A percentile compares a stretch with the other conserved stretches of the same genome.
Evolutionary conservation across 2,797 vertebrate genomes (phyloP).

Genomic region (Galago senegalensis): DNA sequence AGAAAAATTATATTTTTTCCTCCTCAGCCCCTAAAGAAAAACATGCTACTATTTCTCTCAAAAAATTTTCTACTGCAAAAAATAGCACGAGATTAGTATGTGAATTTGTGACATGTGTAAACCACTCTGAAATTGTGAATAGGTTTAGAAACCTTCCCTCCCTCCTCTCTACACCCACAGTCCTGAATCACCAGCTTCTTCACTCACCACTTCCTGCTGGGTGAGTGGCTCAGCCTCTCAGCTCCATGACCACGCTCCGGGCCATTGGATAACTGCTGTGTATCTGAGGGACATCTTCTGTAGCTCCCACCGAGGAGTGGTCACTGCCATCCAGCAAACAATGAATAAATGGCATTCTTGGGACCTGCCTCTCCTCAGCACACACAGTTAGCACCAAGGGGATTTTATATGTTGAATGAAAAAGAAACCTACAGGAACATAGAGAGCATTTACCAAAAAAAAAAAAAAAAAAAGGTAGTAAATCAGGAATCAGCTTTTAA

Average conservation of each 20-base stretch:
- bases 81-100: constrained; percentile 61
- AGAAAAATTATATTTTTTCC: constrained; percentile 41
- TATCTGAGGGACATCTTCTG: neutral
- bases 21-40: constrained; percentile 45
- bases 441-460: neutral
- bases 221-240: neutral
- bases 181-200: constrained; percentile 66
- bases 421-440: neutral
- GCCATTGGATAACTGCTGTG: neutral
- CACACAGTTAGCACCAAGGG: neutral
- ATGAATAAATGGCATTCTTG: neutral
- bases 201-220: constrained; percentile 63
- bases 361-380: neutral
- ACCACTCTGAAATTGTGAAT: constrained; percentile 67
- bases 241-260: constrained; percentile 24
- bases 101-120: constrained; percentile 72
- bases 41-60: neutral
- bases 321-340: too few relatives aligned
- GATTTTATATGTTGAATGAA: neutral
- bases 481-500: neutral
- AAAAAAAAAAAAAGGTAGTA: neutral
- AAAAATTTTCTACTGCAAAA: constrained; percentile 56
- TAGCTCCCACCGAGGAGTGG: neutral
- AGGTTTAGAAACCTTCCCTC: constrained; percentile 39
- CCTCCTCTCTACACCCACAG: constrained; percentile 71